Evolutionary conservation across 1,140 invertebrate genomes (phyloP).

Genomic region (Homarus americanus): DNA sequence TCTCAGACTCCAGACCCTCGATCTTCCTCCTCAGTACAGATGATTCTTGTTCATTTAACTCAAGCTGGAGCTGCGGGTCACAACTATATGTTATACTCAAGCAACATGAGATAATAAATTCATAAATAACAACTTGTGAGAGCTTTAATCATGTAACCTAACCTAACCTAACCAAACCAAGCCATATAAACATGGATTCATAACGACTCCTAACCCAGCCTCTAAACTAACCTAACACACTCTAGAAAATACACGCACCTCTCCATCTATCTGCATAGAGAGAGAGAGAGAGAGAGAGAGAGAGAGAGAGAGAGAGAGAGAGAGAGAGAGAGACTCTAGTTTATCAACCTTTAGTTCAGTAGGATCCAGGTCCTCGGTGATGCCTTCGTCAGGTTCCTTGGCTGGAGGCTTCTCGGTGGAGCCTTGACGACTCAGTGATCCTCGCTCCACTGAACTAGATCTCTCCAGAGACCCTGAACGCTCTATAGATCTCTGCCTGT

Average conservation of each 20-base stretch:
- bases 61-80: constrained; percentile 85
- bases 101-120: too few species aligned
- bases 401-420: constrained; percentile 68
- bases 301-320: too few species aligned
- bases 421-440: constrained; percentile 70
- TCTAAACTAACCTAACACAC: too few species aligned
- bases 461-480: constrained; percentile 69
- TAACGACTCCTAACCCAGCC: too few species aligned
- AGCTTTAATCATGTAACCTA: too few species aligned
- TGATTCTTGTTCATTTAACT: constrained; percentile 93
- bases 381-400: constrained; percentile 66
- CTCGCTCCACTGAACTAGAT: constrained; percentile 64
- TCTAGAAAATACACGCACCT: too few species aligned
- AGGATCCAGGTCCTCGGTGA: constrained; percentile 72
- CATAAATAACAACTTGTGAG: too few species aligned
- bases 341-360: constrained; percentile 69
- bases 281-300: too few species aligned
- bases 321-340: too few species aligned
- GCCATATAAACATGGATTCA: too few species aligned
- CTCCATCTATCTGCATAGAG: too few species aligned
- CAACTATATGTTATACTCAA: background rate
- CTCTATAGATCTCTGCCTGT: constrained; percentile 71
- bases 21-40: constrained; percentile 88
- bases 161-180: too few species aligned
- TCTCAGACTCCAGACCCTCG: constrained; percentile 90